phyloP scores from a whole-genome alignment of 2,888 invertebrate genomes.

The Pollenia angustigena region DNA sequence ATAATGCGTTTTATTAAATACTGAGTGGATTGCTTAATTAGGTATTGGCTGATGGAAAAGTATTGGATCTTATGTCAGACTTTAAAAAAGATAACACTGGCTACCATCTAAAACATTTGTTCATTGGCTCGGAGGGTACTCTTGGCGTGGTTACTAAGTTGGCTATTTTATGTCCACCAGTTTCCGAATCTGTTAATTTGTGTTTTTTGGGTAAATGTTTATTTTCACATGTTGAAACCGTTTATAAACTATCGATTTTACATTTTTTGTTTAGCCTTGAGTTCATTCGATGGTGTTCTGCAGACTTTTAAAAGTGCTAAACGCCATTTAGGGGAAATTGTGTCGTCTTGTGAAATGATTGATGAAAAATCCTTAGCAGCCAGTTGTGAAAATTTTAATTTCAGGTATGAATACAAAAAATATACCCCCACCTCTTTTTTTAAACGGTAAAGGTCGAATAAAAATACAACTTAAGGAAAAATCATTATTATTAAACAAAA shows the following conservation, averaged over 20 bases:
- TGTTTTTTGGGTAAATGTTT: conserved; percentile 91
- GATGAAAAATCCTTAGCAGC: conserved; percentile 90
- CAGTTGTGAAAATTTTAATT: conserved; percentile 86
- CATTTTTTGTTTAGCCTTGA: conserved; percentile 85
- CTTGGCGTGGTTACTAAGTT: conserved; percentile 97
- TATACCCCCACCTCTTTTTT: no score
- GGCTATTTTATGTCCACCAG: conserved; percentile 94
- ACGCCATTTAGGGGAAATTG: conserved; percentile 89
- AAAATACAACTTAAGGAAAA: no score
- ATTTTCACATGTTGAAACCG: not conserved
- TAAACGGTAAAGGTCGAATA: no score
- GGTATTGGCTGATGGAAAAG: conserved; percentile 89
- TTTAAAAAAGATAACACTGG: conserved; percentile 99
- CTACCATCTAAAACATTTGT: conserved; percentile 97
- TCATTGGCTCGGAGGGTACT: conserved; percentile 99
- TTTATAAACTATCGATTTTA: not conserved
- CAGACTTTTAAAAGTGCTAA: conserved; percentile 91
- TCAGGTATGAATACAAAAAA: conserved; percentile 82
- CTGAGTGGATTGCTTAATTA: conserved; percentile 25
- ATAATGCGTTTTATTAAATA: no score
- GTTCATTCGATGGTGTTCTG: conserved; percentile 91
- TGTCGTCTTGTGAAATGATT: conserved; percentile 98
- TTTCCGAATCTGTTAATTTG: conserved; percentile 92
- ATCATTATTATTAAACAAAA: no score
- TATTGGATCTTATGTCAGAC: conserved; percentile 93